Percentiles rank a stretch among this genome's conserved stretches.
Conservation (phyloP, 2,888 invertebrate species). For the Trissolcus japonicus region DNA sequence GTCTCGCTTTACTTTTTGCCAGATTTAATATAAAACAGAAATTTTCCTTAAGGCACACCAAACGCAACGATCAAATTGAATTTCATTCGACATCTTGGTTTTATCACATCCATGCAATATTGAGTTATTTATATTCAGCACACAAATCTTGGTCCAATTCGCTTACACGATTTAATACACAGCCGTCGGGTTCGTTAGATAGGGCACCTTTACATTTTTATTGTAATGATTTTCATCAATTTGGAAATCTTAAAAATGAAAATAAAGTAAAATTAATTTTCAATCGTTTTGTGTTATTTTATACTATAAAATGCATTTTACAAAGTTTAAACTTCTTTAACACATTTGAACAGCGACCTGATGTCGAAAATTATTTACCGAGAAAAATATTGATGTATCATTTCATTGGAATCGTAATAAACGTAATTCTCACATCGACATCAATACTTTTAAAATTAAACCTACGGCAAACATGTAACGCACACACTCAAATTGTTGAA, state of each 20-base stretch:
- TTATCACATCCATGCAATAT: conserved; percentile 13
- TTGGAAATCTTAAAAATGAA: no score
- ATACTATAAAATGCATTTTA: no score
- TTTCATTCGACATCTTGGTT: conserved; percentile 25
- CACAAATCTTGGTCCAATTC: conserved; percentile 21
- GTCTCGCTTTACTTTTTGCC: conserved; percentile 15
- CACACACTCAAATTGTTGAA: not conserved
- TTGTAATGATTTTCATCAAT: no score
- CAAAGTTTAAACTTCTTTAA: no score
- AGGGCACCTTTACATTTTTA: not conserved
- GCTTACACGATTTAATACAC: conserved; percentile 12
- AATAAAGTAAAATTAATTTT: no score
- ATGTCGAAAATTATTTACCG: no score
- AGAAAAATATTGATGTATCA: no score
- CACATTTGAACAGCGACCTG: no score
- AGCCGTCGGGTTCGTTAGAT: not conserved
- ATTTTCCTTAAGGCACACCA: conserved; percentile 20
- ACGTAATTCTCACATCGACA: no score
- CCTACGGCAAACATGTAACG: not conserved
- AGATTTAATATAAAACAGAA: conserved; percentile 42
- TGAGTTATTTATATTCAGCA: conserved; percentile 23
- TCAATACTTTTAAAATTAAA: no score
- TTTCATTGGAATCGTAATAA: no score
- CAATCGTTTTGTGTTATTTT: no score
- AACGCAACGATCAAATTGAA: conserved; percentile 29